A percentile compares a stretch with the other conserved stretches of the same genome.
Conservation (phyloP, 2,797 vertebrate species). For the Poeciliopsis paucimaculata region DNA sequence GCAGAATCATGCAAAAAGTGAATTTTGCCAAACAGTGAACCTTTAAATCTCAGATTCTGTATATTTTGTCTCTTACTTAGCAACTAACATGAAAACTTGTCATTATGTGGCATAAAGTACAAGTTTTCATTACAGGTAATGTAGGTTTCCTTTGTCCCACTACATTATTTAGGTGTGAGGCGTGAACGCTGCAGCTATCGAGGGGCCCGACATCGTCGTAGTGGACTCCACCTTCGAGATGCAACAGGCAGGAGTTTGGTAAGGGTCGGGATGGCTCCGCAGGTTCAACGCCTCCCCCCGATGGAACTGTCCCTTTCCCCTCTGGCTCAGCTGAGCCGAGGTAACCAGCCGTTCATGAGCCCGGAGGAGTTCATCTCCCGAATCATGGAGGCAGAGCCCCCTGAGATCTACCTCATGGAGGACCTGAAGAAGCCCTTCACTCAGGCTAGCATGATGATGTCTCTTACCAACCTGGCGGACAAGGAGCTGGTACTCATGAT, state of each 20-base stretch:
- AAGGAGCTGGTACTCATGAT: slow-evolving; percentile 98
- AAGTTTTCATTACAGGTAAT: background rate
- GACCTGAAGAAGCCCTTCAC: slow-evolving; percentile 91
- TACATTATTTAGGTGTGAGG: slow-evolving; percentile 81
- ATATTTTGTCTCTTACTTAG: background rate
- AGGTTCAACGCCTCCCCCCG: slow-evolving; percentile 68
- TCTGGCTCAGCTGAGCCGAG: slow-evolving; percentile 53
- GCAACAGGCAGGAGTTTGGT: slow-evolving; percentile 37
- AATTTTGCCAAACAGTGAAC: background rate
- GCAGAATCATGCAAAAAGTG: no score
- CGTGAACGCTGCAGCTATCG: slow-evolving; percentile 91
- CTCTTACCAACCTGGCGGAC: slow-evolving; percentile 95
- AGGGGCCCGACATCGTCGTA: slow-evolving; percentile 81
- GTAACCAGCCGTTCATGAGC: slow-evolving; percentile 74
- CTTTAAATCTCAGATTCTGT: background rate
- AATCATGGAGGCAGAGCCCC: slow-evolving; percentile 92
- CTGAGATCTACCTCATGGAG: slow-evolving; percentile 89
- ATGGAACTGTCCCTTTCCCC: slow-evolving; percentile 62
- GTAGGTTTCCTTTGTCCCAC: background rate
- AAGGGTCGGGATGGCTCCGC: slow-evolving; percentile 46
- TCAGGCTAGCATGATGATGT: slow-evolving; percentile 96
- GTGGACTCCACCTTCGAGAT: slow-evolving; percentile 70
- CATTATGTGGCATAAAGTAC: background rate
- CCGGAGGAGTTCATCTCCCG: slow-evolving; percentile 91
- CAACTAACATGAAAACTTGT: background rate